Conservation (phyloP, 1,140 invertebrate genomes). For the Chrysomallon squamiferum region DNA sequence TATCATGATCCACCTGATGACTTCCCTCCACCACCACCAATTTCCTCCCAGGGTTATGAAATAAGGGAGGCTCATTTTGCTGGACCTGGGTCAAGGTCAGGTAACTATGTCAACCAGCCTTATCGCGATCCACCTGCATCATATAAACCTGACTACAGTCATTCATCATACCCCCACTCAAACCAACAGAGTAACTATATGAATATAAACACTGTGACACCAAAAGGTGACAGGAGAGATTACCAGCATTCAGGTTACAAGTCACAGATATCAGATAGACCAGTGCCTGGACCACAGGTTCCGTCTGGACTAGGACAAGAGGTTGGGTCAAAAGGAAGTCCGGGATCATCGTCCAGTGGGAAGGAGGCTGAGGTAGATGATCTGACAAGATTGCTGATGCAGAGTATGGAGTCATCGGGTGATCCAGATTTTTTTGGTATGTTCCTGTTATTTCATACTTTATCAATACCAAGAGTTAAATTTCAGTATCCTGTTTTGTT, state of each 20-base stretch:
- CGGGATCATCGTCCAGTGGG: background rate
- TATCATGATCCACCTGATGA: slow-evolving; percentile 21
- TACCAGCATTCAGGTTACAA: background rate
- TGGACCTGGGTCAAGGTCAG: slow-evolving; percentile 13
- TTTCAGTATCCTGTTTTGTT: background rate
- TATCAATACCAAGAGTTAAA: background rate
- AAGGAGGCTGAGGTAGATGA: slow-evolving; percentile 84
- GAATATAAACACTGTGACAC: background rate
- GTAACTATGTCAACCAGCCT: slow-evolving; percentile 14
- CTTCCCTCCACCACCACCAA: slow-evolving; percentile 29
- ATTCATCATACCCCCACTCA: background rate
- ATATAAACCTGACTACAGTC: background rate
- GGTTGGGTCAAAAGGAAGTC: slow-evolving; percentile 2
- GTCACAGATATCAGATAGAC: slow-evolving; percentile 10
- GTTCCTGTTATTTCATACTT: background rate
- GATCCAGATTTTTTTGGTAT: slow-evolving; percentile 80
- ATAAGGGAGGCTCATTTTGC: slow-evolving; percentile 11
- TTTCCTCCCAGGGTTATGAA: slow-evolving; percentile 11
- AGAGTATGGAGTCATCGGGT: slow-evolving; percentile 77
- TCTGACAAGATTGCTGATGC: slow-evolving; percentile 83
- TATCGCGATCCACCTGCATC: slow-evolving; percentile 9
- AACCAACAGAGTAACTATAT: background rate
- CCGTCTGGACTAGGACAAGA: slow-evolving; percentile 14
- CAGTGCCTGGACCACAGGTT: slow-evolving; percentile 23
- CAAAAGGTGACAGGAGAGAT: background rate